Evolutionary conservation across 2,888 invertebrate genomes (phyloP).

Genomic region (Nipponacmea schrenckii): DNA sequence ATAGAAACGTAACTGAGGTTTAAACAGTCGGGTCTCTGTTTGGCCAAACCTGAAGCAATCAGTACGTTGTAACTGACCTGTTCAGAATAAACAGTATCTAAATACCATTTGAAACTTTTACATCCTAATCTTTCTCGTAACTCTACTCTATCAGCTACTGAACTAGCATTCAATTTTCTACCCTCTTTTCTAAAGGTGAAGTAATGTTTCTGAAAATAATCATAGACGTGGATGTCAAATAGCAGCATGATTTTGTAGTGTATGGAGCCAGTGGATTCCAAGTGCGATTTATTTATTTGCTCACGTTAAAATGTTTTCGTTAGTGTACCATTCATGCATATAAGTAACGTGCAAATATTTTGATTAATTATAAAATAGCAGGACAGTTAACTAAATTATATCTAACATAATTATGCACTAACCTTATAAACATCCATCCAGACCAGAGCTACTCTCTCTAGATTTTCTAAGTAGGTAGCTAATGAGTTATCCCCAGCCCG

Average conservation of each 20-base stretch:
- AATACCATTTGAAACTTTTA: constrained; percentile 91
- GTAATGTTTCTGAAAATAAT: background rate
- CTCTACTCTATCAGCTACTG: constrained; percentile 82
- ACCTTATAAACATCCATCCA: constrained; percentile 97
- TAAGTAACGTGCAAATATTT: too few species aligned
- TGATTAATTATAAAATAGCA: too few species aligned
- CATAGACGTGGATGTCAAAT: background rate
- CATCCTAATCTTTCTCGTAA: constrained; percentile 85
- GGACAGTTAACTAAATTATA: background rate
- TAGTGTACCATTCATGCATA: too few species aligned
- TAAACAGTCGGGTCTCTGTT: too few species aligned
- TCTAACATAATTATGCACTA: constrained; percentile 14
- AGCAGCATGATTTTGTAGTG: too few species aligned
- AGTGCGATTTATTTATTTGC: too few species aligned
- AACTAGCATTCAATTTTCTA: constrained; percentile 71
- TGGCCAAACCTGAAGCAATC: too few species aligned
- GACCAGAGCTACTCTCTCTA: constrained; percentile 85
- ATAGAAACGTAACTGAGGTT: too few species aligned
- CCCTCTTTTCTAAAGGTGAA: background rate
- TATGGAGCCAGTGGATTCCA: too few species aligned
- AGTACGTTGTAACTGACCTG: constrained; percentile 77
- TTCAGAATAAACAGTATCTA: constrained; percentile 87
- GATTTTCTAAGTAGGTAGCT: background rate
- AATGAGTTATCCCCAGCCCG: background rate
- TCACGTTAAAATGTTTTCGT: too few species aligned